A percentile compares a stretch with the other conserved stretches of the same genome.
Conservation (phyloP, 2,113 vertebrate genomes). For the Cervus canadensis region DNA sequence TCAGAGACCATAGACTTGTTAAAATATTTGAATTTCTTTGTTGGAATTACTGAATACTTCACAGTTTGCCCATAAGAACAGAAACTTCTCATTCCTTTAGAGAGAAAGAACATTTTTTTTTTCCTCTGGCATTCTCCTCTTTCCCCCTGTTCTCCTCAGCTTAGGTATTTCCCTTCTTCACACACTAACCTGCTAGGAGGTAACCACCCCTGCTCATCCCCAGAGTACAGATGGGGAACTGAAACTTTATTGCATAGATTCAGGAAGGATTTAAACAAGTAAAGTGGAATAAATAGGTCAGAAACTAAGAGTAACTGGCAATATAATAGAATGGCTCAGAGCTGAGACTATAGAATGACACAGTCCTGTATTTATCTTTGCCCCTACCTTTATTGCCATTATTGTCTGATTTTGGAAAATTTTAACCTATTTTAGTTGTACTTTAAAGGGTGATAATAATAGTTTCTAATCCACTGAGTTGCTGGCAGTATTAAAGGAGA, state of each 20-base stretch:
- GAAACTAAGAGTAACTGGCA: not conserved
- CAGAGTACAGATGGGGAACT: not conserved
- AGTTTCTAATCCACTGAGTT: not conserved
- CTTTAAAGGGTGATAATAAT: not conserved
- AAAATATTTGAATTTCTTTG: conserved; percentile 6
- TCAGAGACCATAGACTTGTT: not conserved
- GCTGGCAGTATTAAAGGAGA: not conserved
- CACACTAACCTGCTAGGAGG: not conserved
- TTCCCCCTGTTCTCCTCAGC: not conserved
- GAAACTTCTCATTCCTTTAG: not conserved
- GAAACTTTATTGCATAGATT: not conserved
- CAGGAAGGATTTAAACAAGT: not conserved
- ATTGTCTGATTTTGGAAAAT: not conserved
- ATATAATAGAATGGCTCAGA: not conserved
- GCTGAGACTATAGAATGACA: not conserved
- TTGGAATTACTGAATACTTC: not conserved
- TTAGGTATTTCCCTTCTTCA: not conserved
- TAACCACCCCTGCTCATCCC: not conserved
- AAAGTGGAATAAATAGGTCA: not conserved
- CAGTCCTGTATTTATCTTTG: not conserved
- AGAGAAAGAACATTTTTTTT: not conserved
- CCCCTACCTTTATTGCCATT: not conserved
- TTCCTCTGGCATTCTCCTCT: not conserved
- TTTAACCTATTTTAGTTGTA: not conserved
- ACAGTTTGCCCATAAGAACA: not conserved